These are phyloP conservation scores for Spizella passerina DNA, from an alignment of 2,797 vertebrate genomes.

Conservation along the genomic window DNA sequence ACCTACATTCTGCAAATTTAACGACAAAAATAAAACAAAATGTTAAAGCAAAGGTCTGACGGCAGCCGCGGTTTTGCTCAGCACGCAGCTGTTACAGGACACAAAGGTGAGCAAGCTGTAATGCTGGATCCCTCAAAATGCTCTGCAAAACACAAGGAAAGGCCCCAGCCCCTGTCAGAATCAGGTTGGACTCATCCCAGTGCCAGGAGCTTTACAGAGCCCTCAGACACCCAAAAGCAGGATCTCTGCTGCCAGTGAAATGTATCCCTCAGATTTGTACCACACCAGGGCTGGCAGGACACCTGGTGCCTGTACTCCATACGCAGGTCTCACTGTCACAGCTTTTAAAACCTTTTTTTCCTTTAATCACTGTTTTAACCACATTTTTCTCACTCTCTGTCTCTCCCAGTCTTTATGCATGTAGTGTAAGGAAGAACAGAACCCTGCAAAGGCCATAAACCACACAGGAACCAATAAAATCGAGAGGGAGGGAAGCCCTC, in stretches of 20 bases:
- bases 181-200: background rate
- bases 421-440: background rate
- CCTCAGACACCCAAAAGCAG: background rate
- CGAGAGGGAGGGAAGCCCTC: background rate
- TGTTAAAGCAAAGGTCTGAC: background rate
- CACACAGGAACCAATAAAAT: background rate
- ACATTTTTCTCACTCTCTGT: background rate
- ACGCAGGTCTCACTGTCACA: fast-evolving
- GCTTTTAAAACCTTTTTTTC: background rate
- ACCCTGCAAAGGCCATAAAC: background rate
- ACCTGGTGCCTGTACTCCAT: fast-evolving
- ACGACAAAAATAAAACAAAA: background rate
- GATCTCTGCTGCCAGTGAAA: background rate
- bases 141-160: background rate
- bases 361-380: background rate
- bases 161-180: background rate
- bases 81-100: fast-evolving
- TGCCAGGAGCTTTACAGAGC: fast-evolving
- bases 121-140: fast-evolving
- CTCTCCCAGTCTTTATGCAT: background rate
- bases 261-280: fast-evolving
- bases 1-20: conserved; percentile 82
- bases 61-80: fast-evolving
- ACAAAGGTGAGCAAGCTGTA: background rate
- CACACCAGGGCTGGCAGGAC: background rate